Base-by-base conservation (phyloP, 1,140 invertebrate genomes). In the Calycopis cecrops region DNA sequence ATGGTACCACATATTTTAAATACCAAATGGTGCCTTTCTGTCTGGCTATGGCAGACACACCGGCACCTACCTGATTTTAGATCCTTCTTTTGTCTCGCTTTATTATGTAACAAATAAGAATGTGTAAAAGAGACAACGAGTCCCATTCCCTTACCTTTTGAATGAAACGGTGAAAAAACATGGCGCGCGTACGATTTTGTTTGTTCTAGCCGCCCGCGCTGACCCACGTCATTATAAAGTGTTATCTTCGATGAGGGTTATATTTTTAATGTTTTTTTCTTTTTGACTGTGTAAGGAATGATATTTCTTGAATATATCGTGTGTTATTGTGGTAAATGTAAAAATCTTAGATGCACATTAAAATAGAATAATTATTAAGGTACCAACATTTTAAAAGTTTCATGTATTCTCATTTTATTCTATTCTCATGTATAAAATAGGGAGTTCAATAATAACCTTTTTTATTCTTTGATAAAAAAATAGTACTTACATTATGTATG, bases 141-240 rank as follows among this genome's bases (percentile, higher is more conserved):
- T 47, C 42, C 57, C 21, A 63, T 73, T 72, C 71, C 71, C 69
- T 71, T 66, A 63, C 59, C 60, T 67, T 75, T 76, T 82, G 74
- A 85, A 85, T 83, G 81, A 71, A 76, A 76, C 59, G 55, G 59
- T 73, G 66, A 79, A 85, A 81, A 81, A 82, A 78, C 53, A 79
- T 81, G 72, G 76, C 69, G 68, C 66, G 67, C 69, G 71, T 74
- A 75, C 70, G 53, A 76, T 72, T 67, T 66, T 85, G 79, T 85
- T 85, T 85, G 80, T 84, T 84, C 82, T 85, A 82, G 69, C 82
- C 82, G 82, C 79, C 74, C 67, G 73, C 69, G 56, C 73, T 75
- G 73, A 80, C 77, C 80, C 77, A 72, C 70, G 76, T 85, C 80
- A 82, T 82, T 84, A 85, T 82, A 67, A 57, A 79, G 82, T 78